Percentiles rank a stretch among this genome's conserved stretches.
Conservation (phyloP, 2,113 vertebrate genomes). For the Eubucco bourcierii region DNA sequence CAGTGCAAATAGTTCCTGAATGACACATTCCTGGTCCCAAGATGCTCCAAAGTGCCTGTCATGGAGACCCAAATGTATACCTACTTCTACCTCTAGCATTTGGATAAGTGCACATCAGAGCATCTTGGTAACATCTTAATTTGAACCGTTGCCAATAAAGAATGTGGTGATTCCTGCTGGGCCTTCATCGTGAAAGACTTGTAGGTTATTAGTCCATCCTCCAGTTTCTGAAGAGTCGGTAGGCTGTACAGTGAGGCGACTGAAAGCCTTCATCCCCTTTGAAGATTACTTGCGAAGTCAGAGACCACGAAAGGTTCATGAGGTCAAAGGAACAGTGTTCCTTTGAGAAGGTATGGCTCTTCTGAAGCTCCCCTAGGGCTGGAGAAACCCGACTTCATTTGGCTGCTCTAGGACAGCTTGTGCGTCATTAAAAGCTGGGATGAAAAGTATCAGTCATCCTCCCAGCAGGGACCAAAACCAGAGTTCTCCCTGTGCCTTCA, state of each 20-base stretch:
- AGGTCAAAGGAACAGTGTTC: not conserved
- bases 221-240: not conserved
- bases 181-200: not conserved
- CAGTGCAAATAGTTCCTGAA: not conserved
- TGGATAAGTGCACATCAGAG: not conserved
- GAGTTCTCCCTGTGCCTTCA: not conserved
- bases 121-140: not conserved
- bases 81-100: not conserved
- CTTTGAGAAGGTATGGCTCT: not conserved
- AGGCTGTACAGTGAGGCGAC: not conserved
- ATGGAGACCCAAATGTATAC: not conserved
- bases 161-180: rapidly evolving
- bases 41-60: not conserved
- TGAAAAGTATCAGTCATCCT: not conserved
- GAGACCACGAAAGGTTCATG: not conserved
- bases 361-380: not conserved
- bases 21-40: not conserved
- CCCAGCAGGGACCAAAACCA: not conserved
- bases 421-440: not conserved
- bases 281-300: not conserved
- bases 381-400: not conserved
- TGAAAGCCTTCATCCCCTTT: not conserved
- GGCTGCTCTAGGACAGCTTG: not conserved
- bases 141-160: not conserved
- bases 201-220: not conserved